Conservation (phyloP, 1,140 invertebrate genomes). For the Octopus sinensis region DNA sequence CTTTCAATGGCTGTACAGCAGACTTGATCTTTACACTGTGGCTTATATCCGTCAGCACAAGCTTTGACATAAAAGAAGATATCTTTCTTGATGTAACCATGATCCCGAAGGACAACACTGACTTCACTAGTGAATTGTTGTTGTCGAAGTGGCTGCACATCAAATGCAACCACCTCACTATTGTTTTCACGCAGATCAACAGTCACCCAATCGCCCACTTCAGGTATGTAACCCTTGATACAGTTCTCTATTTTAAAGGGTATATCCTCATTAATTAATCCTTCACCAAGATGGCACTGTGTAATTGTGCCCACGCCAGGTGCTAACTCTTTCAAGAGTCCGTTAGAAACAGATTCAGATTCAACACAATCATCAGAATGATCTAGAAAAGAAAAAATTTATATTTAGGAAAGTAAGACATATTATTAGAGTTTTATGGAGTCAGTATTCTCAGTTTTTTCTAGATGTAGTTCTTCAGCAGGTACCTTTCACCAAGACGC, state of each 20-base stretch:
- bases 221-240: constrained; percentile 34
- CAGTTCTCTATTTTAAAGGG: constrained; percentile 33
- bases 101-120: constrained; percentile 35
- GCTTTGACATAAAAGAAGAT: constrained; percentile 36
- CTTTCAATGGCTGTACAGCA: constrained; percentile 47
- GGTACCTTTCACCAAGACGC: too few relatives aligned
- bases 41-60: constrained; percentile 36
- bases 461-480: too few relatives aligned
- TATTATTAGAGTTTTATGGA: not conserved
- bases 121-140: constrained; percentile 39
- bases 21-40: constrained; percentile 43
- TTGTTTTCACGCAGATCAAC: constrained; percentile 27
- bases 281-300: constrained; percentile 27
- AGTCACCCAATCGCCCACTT: constrained; percentile 49
- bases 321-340: constrained; percentile 2
- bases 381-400: not conserved
- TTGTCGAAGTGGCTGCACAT: constrained; percentile 39
- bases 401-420: not conserved
- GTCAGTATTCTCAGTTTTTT: too few relatives aligned
- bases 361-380: constrained; percentile 12
- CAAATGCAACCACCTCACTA: constrained; percentile 23
- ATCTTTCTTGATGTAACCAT: constrained; percentile 51
- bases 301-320: constrained; percentile 42
- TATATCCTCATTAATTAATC: constrained; percentile 39
- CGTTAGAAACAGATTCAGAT: constrained; percentile 5